phyloP scores from a whole-genome alignment of 2,888 invertebrate species.

The Strigamia crassipes region DNA sequence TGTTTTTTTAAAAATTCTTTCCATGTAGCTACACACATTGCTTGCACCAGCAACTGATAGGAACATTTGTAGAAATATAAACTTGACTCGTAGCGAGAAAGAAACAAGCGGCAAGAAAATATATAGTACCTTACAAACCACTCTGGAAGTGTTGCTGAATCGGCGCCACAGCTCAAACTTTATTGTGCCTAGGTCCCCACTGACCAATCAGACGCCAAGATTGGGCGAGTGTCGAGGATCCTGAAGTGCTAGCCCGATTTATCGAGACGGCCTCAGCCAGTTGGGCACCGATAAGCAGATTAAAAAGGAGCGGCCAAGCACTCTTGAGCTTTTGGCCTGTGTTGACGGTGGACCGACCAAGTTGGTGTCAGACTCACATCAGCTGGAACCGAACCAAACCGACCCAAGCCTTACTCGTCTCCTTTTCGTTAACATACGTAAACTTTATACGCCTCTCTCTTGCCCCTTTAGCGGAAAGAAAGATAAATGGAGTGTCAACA shows the following conservation, averaged over 20 bases:
- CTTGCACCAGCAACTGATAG: background rate
- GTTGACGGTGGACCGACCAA: background rate
- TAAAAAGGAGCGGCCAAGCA: background rate
- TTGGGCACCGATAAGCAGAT: constrained; percentile 12
- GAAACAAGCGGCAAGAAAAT: constrained; percentile 2
- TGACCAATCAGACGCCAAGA: constrained; percentile 21
- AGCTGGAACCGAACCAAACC: background rate
- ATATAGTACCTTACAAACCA: constrained; percentile 11
- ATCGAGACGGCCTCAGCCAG: constrained; percentile 15
- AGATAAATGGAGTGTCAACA: constrained; percentile 16
- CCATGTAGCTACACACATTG: background rate
- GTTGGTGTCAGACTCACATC: background rate
- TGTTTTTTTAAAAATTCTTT: background rate
- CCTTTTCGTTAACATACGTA: background rate
- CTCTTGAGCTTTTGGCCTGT: background rate
- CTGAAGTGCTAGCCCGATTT: constrained; percentile 4
- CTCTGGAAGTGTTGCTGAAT: constrained; percentile 14
- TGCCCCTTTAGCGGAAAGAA: constrained; percentile 1
- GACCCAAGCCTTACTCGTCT: background rate
- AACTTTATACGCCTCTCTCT: background rate
- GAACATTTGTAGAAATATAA: background rate
- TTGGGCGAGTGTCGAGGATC: constrained; percentile 21
- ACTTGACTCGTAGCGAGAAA: background rate
- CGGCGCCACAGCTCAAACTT: constrained; percentile 16
- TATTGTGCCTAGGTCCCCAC: constrained; percentile 7